Evolutionary conservation across 2,888 invertebrate genomes (phyloP), one percentile per base, ranked within the genome.

Genomic region (Dicranocentrus wangi): DNA sequence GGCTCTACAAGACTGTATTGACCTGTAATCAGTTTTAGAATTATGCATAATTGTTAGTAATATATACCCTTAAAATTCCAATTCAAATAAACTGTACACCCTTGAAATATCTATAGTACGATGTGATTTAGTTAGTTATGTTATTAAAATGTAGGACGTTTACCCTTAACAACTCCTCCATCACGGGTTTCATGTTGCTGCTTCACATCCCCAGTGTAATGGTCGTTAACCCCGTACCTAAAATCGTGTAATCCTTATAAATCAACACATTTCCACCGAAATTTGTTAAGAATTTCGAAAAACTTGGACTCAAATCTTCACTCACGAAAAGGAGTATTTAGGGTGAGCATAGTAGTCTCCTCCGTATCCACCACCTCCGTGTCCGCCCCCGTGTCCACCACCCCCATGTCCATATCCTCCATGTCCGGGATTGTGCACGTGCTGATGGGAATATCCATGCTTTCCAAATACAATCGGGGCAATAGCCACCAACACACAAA

Each of bases 1-100:
- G 94, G 92, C 88, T 94, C 94, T 47, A 94, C 91, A 32, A 94
- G 89, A 87, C 91, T 90, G 89, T 94, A 94, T 88, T 94, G 93
- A 21, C 94, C 94, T 42, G 32, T 13, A 17, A 55, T 13, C 8
- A 39, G 7, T 7, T 39, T 39, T n/a, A n/a, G n/a, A n/a, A n/a
- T n/a, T 10, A 32, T 32, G 32, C 10, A 32, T 32, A 32, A 7
- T 32, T 32, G 32, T 10, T 32, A 32, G 32, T 32, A 32, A 32
- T 32, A 32, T 32, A 32, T 32, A 7, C 32, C 3, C 10, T 32
- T 32, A 32, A 32, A 32, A 32, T 47, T 47, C n/a, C n/a, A n/a
- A n/a, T n/a, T n/a, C n/a, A n/a, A n/a, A n/a, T n/a, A n/a, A n/a
- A n/a, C n/a, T n/a, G n/a, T n/a, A n/a, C n/a, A n/a, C n/a, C n/a